Base-by-base conservation (phyloP, 2,888 invertebrate genomes). In the Latheticus oryzae region DNA sequence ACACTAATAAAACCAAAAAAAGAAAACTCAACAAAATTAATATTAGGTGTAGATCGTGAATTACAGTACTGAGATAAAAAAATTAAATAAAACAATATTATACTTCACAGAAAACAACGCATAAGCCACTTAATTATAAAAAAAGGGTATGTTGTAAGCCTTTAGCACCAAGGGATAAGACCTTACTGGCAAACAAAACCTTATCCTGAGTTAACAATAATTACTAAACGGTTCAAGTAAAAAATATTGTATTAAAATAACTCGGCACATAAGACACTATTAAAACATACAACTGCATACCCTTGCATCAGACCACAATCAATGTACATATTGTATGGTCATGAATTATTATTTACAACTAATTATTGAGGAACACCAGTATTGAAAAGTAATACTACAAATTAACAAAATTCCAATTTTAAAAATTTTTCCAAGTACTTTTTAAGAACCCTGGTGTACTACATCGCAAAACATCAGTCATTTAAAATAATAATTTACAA, bases 301-400 rank as follows among this genome's bases (percentile, higher is more conserved):
- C 58, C 58, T 52, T 38, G 30, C 28, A 12, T 1, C 26, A 32
- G 52, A 59, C 53, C 58, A 58, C 9, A 23, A 23, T 48, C 23
- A 42, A 47, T 37, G 21, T 63, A 62, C 58, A 63, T 53, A 66
- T 58, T 53, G 55, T 64, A 66, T 59, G 62, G 62, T 61, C 57
- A 58, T 61, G 55, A 62, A 64, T 52, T 33, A 21, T 19, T 50
- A 54, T 54, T 38, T 67, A 67, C 67, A 67, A 40, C 61, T 67
- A 65, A 60, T n/a, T 57, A 51, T 61, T 61, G 58, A 66, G 65
- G 64, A 63, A 68, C 68, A 66, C 65, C 66, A 65, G 63, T 61
- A 60, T 60, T 62, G 52, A 59, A 63, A 63, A 53, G 30, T 56
- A 61, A 60, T 3, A 8, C 42, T 28, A 59, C 40, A 42, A 54